Evolutionary conservation across 2,888 invertebrate species (phyloP), one percentile per base, ranked within the genome.

Genomic region (Mimumesa dahlbomi): DNA sequence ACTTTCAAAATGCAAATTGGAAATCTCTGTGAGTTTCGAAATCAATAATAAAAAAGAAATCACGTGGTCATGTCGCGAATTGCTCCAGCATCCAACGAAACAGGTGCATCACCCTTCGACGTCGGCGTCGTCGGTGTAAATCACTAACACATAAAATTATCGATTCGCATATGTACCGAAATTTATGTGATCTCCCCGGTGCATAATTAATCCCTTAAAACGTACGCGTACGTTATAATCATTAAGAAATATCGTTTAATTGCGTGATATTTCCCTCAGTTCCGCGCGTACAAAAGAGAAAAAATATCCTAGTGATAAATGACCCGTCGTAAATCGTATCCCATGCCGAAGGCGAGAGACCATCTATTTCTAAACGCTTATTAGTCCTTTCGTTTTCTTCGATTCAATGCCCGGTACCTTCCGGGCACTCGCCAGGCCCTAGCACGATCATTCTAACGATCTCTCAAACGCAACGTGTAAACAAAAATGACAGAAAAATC

Each of bases 271-370:
- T 58, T 42, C 67, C 52, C 56, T 64, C 43, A 49, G 57, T 43
- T 43, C 16, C 7, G 50, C 31, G 42, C 43, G 43, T 38, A 43
- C 29, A 11, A 21, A 40, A 42, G 9, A 13, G 34, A 29, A 19
- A 45, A 29, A 40, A 68, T 64, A 64, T 29, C 45, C 50, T 64
- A 64, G 65, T 68, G 67, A 68, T 54, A 57, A 14, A 64, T 50
- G 64, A 31, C 57, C 14, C 29, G 16, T 57, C 46, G 57, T 68
- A 68, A 68, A 68, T 68, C 65, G 50, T 38, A 38, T 19, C 19
- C 19, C 29, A 34, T 18, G 45, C 67, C 67, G 25, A 46, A 16
- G 57, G 64, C 64, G 16, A n/a, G n/a, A n/a, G n/a, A 9, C 67
- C 49, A 40, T 57, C 57, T 50, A 64, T 64, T 52, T 29, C 57